A percentile compares a stretch with the other conserved stretches of the same genome.
Evolutionary conservation across 2,113 vertebrate genomes (phyloP).

Genomic region (Speoplatyrhinus poulsoni): DNA sequence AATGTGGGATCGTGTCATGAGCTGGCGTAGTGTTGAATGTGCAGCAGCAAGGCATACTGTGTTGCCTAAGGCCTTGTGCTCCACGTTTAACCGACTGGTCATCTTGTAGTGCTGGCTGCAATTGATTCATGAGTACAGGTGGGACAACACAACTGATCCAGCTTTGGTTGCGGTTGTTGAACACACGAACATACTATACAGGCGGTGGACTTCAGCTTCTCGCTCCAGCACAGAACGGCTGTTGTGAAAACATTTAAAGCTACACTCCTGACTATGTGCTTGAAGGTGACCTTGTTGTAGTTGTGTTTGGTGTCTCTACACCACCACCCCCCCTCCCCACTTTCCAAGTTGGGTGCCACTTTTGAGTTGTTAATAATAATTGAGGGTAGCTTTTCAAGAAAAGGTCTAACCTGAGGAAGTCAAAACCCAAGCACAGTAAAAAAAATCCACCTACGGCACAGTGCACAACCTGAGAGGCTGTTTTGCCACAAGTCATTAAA

Average conservation of each 20-base stretch:
- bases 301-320: neutral
- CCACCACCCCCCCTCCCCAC: no score
- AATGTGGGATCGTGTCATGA: conserved; percentile 38
- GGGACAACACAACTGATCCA: conserved; percentile 34
- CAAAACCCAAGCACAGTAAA: neutral
- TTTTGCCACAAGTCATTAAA: conserved; percentile 49
- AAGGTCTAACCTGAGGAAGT: neutral
- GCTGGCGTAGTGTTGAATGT: conserved; percentile 27
- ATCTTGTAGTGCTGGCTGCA: conserved; percentile 18
- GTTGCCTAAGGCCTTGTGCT: conserved; percentile 8
- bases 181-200: conserved; percentile 16
- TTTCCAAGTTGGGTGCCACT: neutral
- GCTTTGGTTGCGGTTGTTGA: conserved; percentile 26
- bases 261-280: neutral
- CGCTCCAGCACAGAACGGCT: conserved; percentile 6
- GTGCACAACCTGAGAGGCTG: conserved; percentile 48
- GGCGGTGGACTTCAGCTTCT: conserved; percentile 15
- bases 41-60: conserved; percentile 13
- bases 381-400: neutral
- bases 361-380: neutral
- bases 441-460: conserved; percentile 53
- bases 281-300: no score
- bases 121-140: conserved; percentile 36
- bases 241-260: neutral
- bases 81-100: conserved; percentile 3